Base-by-base conservation (phyloP, 2,113 vertebrate species). In the Gasterosteus nipponicus region DNA sequence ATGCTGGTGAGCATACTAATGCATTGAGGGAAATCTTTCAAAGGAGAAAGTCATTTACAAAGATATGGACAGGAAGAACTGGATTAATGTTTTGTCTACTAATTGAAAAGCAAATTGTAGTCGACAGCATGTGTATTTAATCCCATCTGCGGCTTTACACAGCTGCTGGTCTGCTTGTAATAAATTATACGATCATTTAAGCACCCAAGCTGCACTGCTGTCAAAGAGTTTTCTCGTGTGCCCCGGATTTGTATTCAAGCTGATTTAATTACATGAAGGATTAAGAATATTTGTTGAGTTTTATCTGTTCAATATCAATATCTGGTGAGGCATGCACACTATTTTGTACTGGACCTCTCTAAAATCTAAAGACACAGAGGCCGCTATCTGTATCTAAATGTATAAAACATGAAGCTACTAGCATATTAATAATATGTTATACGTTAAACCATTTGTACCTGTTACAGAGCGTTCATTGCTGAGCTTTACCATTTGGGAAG, bases 141-240 rank as follows among this genome's bases (percentile, higher is more conserved):
- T 47, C 38, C 10, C 12, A 35, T 61, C 38, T 53, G 57, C 69
- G 47, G 22, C 44, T 29, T 73, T 26, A 29, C 54, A 67, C 63
- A 77, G 62, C 69, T 69, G 74, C 42, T 72, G 5, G 6, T 38
- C 41, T 42, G 14, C 29, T 62, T 2, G 19, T 41, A 59, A 16
- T 26, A 59, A 44, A 58, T 29, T n/a, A 67, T 57, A 62, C 38
- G 19, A 78, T 26, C 68, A 18, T 26, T 67, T 73, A 39, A 58
- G 22, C 18, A 19, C 6, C 5, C 5, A 70, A 54, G 44, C 39
- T 49, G 12, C 60, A 70, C 59, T 35, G 57, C 54, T 77, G 31
- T 53, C 19, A 56, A 57, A 38, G 2, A 54, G 1, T 12, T 16
- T 47, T 59, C 26, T 14, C 18, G 31, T 16, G 18, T 18, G 35